These are phyloP conservation scores for Oncopeltus fasciatus DNA, from an alignment of 1,140 invertebrate genomes.

Conservation along the genomic window DNA sequence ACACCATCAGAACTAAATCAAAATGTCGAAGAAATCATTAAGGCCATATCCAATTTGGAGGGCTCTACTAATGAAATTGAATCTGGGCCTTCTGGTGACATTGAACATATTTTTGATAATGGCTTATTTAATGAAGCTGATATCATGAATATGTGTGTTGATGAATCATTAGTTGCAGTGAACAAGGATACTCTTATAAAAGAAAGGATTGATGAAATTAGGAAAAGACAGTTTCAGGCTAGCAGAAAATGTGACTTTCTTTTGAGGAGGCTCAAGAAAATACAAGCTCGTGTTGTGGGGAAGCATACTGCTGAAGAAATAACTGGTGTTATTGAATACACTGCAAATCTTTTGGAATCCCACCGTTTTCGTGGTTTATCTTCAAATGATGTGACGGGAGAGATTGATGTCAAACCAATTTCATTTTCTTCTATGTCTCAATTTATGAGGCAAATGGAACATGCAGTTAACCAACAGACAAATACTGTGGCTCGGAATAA, in stretches of 20 bases:
- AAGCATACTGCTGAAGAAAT: slow-evolving; percentile 61
- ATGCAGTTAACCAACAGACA: slow-evolving; percentile 29
- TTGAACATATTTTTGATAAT: slow-evolving; percentile 35
- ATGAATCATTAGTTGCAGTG: slow-evolving; percentile 29
- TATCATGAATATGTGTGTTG: slow-evolving; percentile 42
- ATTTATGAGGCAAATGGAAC: slow-evolving; percentile 38
- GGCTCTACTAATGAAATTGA: slow-evolving; percentile 30
- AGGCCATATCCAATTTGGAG: slow-evolving; percentile 52
- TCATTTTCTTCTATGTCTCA: slow-evolving; percentile 33
- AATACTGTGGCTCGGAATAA: slow-evolving; percentile 15
- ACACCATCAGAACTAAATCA: slow-evolving; percentile 35
- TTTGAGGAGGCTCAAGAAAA: slow-evolving; percentile 51
- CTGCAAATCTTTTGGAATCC: slow-evolving; percentile 30
- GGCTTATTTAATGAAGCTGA: slow-evolving; percentile 36
- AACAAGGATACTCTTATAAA: slow-evolving; percentile 25
- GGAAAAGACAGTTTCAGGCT: slow-evolving; percentile 41
- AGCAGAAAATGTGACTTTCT: slow-evolving; percentile 54
- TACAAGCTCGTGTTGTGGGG: slow-evolving; percentile 55
- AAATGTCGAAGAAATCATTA: slow-evolving; percentile 45
- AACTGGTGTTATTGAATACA: slow-evolving; percentile 51
- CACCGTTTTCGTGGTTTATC: neutral
- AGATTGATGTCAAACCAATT: slow-evolving; percentile 14
- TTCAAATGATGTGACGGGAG: neutral
- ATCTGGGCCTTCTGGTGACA: slow-evolving; percentile 42
- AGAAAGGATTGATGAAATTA: slow-evolving; percentile 32